phyloP scores from a whole-genome alignment of 2,797 vertebrate genomes.

The Gastrophryne carolinensis region DNA sequence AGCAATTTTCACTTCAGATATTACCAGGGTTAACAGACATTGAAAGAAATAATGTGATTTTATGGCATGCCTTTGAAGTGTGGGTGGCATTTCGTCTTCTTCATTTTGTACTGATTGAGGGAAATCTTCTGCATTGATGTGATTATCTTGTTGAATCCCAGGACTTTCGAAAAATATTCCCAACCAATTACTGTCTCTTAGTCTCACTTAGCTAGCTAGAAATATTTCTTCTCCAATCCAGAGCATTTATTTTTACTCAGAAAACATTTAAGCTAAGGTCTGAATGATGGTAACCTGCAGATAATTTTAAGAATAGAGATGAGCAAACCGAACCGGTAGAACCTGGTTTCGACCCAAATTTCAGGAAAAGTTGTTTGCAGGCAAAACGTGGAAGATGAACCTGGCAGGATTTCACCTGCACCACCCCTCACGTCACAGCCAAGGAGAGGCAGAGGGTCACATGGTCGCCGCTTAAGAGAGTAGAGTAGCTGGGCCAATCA shows the following conservation, averaged over 20 bases:
- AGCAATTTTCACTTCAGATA: slow-evolving; percentile 36
- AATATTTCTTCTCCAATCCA: slow-evolving; percentile 29
- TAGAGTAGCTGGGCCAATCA: too few species aligned
- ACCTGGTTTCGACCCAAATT: too few species aligned
- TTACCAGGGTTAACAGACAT: slow-evolving; percentile 23
- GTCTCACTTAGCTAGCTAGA: slow-evolving; percentile 33
- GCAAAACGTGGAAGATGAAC: too few species aligned
- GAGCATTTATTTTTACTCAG: slow-evolving; percentile 7
- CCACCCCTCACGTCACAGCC: too few species aligned
- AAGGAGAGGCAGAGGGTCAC: too few species aligned
- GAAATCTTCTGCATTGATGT: slow-evolving; percentile 45
- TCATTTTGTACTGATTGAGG: slow-evolving; percentile 40
- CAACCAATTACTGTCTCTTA: slow-evolving; percentile 40
- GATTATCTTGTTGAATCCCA: slow-evolving; percentile 26
- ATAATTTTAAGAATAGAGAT: not conserved
- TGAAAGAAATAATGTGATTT: slow-evolving; percentile 34
- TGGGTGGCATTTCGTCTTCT: slow-evolving; percentile 29
- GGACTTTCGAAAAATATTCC: slow-evolving; percentile 20
- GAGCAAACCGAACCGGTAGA: too few species aligned
- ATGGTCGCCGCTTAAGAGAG: too few species aligned
- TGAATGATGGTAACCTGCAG: slow-evolving; percentile 18
- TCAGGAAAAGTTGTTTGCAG: too few species aligned
- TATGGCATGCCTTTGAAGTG: slow-evolving; percentile 22
- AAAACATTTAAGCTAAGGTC: slow-evolving; percentile 24
- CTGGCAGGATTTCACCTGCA: too few species aligned